These are phyloP conservation scores for Patella vulgata DNA, from an alignment of 1,140 invertebrate species.

Conservation along the genomic window DNA sequence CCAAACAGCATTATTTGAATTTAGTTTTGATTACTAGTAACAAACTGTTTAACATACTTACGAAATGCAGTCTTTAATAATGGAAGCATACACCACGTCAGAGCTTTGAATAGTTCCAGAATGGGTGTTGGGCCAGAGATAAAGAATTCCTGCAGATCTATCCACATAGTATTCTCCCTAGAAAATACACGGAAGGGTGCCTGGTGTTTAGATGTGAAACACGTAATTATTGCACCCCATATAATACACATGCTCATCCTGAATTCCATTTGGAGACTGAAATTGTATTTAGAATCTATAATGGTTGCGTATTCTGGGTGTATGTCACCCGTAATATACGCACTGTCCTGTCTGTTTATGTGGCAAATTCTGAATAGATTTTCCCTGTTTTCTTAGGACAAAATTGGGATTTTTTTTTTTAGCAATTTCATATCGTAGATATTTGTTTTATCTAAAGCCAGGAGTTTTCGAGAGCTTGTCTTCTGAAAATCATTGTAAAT, in stretches of 20 bases:
- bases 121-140: conserved; percentile 33
- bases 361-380: too few species aligned
- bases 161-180: conserved; percentile 42
- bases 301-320: background rate
- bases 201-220: background rate
- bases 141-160: conserved; percentile 26
- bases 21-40: too few species aligned
- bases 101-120: conserved; percentile 10
- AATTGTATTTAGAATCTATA: background rate
- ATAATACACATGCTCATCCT: background rate
- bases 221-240: background rate
- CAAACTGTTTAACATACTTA: too few species aligned
- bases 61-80: conserved; percentile 17
- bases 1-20: too few species aligned
- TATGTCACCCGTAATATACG: too few species aligned
- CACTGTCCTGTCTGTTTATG: too few species aligned
- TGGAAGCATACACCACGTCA: conserved; percentile 35
- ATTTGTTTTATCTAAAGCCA: too few species aligned
- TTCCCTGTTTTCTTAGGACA: too few species aligned
- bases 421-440: too few species aligned
- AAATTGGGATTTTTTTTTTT: too few species aligned
- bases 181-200: background rate
- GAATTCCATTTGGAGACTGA: background rate
- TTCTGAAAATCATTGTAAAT: too few species aligned
- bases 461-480: too few species aligned